Percentiles rank a stretch among this genome's conserved stretches.
Evolutionary conservation across 2,888 invertebrate species (phyloP).

Genomic region (Campoplex capitator): DNA sequence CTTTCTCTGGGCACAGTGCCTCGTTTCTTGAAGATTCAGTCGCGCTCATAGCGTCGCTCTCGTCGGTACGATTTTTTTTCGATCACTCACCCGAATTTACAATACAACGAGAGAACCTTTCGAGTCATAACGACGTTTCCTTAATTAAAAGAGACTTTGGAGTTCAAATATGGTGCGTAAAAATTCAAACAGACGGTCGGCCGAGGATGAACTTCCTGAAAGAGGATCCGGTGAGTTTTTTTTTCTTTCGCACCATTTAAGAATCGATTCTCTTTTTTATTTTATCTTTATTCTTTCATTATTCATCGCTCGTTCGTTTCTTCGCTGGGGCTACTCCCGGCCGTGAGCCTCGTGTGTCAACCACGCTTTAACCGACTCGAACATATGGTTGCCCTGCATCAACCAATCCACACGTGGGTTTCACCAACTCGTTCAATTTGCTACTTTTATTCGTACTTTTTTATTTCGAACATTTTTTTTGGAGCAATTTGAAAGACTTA

Average conservation of each 20-base stretch:
- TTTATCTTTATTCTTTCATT: background rate
- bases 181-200: constrained; percentile 72
- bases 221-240: constrained; percentile 86
- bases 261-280: constrained; percentile 1
- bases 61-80: constrained; percentile 53
- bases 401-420: constrained; percentile 60
- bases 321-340: background rate
- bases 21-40: constrained; percentile 57
- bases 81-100: constrained; percentile 19
- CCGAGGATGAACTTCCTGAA: constrained; percentile 84
- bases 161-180: constrained; percentile 84
- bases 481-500: background rate
- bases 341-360: constrained; percentile 11
- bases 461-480: background rate
- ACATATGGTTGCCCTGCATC: constrained; percentile 63
- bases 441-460: background rate
- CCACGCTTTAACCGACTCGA: constrained; percentile 35
- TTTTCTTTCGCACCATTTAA: background rate
- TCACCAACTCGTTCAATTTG: background rate
- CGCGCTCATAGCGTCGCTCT: constrained; percentile 64
- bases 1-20: constrained; percentile 18
- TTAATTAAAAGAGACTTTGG: constrained; percentile 4
- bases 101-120: background rate
- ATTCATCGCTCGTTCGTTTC: background rate
- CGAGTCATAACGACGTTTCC: background rate